Evolutionary conservation across 2,888 invertebrate species (phyloP).

Genomic region (Lycaena phlaeas): DNA sequence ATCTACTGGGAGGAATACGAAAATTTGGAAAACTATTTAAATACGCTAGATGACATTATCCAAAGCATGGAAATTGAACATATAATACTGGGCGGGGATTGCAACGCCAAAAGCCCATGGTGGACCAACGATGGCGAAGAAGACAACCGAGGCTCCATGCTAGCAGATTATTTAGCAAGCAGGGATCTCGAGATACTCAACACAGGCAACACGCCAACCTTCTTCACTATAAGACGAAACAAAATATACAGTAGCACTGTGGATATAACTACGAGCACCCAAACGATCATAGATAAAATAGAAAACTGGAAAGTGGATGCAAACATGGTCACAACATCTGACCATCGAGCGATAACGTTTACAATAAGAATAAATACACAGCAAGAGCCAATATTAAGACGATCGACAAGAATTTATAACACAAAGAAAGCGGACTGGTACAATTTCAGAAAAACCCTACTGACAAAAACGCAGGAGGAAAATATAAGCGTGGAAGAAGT

Average conservation of each 20-base stretch:
- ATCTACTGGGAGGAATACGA: constrained; percentile 1
- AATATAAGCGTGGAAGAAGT: not conserved
- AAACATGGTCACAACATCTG: constrained; percentile 2
- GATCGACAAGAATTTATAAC: not conserved
- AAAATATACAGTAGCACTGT: constrained; percentile 17
- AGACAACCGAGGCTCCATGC: constrained; percentile 11
- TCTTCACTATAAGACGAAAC: constrained; percentile 18
- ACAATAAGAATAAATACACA: not conserved
- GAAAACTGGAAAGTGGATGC: constrained; percentile 14
- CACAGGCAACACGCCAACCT: constrained; percentile 20
- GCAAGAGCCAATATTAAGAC: not conserved
- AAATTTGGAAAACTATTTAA: constrained; percentile 10
- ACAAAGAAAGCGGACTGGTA: not conserved
- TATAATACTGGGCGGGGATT: constrained; percentile 15
- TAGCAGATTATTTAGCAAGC: constrained; percentile 8
- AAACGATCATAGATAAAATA: constrained; percentile 9
- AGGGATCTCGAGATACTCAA: constrained; percentile 20
- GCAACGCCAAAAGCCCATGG: constrained; percentile 13
- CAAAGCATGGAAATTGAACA: not conserved
- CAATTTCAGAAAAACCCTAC: not conserved
- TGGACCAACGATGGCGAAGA: constrained; percentile 11
- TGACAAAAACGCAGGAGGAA: not conserved
- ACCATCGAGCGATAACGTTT: constrained; percentile 6
- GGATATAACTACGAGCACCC: constrained; percentile 22
- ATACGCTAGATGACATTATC: not conserved